Percentiles rank a stretch among this genome's conserved stretches.
Evolutionary conservation across 37 sponge, comb jelly and placozoan genomes (phyloP).

Genomic region (Spongilla lacustris): DNA sequence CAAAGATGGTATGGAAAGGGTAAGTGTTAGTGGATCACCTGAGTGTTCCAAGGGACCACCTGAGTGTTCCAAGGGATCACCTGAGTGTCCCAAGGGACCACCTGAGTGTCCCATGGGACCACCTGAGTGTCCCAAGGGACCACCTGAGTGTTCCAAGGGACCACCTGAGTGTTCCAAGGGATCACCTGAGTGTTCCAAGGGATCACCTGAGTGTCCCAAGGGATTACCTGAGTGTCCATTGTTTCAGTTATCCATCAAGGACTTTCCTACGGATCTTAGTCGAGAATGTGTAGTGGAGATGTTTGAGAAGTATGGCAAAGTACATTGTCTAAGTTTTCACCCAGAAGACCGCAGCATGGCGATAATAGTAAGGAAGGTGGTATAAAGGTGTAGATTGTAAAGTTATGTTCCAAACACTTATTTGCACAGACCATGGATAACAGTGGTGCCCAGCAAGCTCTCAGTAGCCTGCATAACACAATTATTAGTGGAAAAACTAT

Average conservation of each 20-base stretch:
- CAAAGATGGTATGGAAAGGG: not conserved
- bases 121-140: no score
- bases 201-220: no score
- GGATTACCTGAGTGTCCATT: no score
- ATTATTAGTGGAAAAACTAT: not conserved
- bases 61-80: no score
- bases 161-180: no score
- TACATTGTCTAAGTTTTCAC: not conserved
- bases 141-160: no score
- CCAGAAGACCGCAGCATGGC: not conserved
- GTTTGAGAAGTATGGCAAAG: not conserved
- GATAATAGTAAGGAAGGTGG: not conserved
- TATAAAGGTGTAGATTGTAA: not conserved
- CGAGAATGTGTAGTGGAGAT: not conserved
- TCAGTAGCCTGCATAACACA: not conserved
- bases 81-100: no score
- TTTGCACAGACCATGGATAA: not conserved
- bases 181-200: no score
- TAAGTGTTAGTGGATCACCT: not conserved
- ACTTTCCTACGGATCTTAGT: not conserved
- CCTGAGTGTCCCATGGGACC: no score
- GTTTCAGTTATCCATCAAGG: not conserved
- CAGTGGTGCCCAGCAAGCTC: not conserved
- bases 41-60: no score
- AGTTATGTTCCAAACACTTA: not conserved